These are phyloP conservation scores for Ceraclea dissimilis DNA, from an alignment of 2,888 invertebrate species.

Conservation along the genomic window DNA sequence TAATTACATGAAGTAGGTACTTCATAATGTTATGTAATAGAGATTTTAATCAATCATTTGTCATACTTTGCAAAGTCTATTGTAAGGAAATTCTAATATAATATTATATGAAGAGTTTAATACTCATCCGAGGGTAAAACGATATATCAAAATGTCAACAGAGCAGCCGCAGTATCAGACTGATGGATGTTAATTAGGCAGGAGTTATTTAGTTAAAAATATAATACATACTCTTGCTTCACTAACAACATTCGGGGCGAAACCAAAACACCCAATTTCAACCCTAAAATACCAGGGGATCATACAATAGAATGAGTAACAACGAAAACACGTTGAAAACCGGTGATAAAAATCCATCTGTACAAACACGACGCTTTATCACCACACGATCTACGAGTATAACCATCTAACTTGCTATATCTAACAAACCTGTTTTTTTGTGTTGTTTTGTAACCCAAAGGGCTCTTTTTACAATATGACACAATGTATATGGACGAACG, in stretches of 20 bases:
- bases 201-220: conserved; percentile 2
- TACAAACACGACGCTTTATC: conserved; percentile 24
- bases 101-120: too few relatives aligned
- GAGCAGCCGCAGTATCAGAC: background rate
- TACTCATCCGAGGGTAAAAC: too few relatives aligned
- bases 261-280: conserved; percentile 14
- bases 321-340: conserved; percentile 17
- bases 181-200: conserved; percentile 10
- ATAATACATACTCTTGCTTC: background rate
- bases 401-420: background rate
- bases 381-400: conserved; percentile 18
- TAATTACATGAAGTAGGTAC: too few relatives aligned
- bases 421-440: conserved; percentile 5
- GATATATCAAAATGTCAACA: background rate
- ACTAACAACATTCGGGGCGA: conserved; percentile 4
- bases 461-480: background rate
- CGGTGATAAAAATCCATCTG: conserved; percentile 24
- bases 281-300: conserved; percentile 16
- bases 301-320: conserved; percentile 9
- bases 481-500: conserved; percentile 16
- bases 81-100: too few relatives aligned
- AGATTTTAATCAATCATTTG: conserved; percentile 2
- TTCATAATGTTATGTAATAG: background rate
- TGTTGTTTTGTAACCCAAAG: conserved; percentile 1
- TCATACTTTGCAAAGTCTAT: background rate